Base-by-base conservation (phyloP, 2,113 vertebrate species). In the Stigmatopora argus region DNA sequence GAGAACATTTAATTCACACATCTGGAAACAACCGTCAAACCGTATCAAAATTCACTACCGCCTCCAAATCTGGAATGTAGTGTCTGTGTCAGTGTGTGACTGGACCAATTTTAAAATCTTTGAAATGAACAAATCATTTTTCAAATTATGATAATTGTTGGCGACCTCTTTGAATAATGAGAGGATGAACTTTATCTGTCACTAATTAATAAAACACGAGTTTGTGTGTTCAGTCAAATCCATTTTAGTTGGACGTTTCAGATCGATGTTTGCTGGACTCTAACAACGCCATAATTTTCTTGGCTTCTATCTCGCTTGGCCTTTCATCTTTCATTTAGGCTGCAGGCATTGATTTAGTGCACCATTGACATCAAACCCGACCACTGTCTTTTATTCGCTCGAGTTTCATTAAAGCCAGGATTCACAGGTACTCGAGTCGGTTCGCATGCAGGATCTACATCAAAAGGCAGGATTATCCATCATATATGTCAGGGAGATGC, bases 351-450 rank as follows among this genome's bases (percentile, higher is more conserved):
- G 85, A 87, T 73, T 74, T 78, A 59, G 74, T 8, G 62, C 52
- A 55, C 77, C 69, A 57, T 64, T 71, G 78, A 85, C 78, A 83
- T 86, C 73, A 79, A 86, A 83, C 74, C 66, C 69, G 53, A 45
- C 60, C 64, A 31, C 63, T 55, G 70, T 77, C 75, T 75, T 80
- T 80, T 62, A 79, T 76, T 64, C 71, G 60, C 58, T 18, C 66
- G 35, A 48, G 15, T 52, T 72, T 49, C 62, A 82, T 38, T 19
- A 41, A 71, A 55, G 62, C 23, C 0, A 63, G 74, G 72, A 66
- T 62, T 80, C 65, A 64, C 62, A 72, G 76, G 70, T 75, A 64
- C 46, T 73, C 56, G 15, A 12, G 55, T 41, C 15, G 4, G 74
- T 34, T 72, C 65, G 64, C 18, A 10, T 47, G 57, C 58, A 23